Percentiles rank a stretch among this genome's conserved stretches.
Conservation (phyloP, 2,797 vertebrate species). For the Acipenser oxyrinchus region DNA sequence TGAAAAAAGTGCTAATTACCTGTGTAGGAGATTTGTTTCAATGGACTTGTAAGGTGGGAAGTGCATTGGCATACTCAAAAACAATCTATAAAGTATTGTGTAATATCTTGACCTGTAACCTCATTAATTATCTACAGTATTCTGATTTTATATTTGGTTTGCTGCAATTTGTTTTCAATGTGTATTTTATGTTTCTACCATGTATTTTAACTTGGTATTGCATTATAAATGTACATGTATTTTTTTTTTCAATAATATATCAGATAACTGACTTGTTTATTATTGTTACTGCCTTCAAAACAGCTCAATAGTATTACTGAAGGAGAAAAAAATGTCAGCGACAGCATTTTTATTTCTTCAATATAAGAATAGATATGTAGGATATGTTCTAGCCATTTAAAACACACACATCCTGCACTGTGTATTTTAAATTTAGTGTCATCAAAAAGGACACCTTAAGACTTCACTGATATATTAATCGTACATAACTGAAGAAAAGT, state of each 20-base stretch:
- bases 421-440: constrained; percentile 14
- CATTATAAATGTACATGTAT: constrained; percentile 2
- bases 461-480: no score
- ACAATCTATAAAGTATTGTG: not conserved
- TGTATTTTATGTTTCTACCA: constrained; percentile 1
- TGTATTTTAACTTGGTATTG: not conserved
- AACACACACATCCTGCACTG: constrained; percentile 20
- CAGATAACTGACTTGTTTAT: constrained; percentile 17
- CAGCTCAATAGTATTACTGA: constrained; percentile 1
- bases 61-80: no score
- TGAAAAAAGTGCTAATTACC: no score
- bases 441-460: no score
- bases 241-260: not conserved
- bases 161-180: not conserved
- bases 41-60: no score
- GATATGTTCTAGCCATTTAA: constrained; percentile 13
- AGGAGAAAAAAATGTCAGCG: not conserved
- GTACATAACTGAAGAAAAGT: no score
- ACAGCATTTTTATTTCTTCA: constrained; percentile 20
- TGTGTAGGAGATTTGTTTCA: no score
- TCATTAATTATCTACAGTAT: no score
- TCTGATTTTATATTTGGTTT: not conserved
- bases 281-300: constrained; percentile 28
- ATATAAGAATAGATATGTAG: constrained; percentile 4
- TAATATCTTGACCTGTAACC: not conserved